Base-by-base conservation (phyloP, 2,888 invertebrate genomes). In the Argyresthia albistria region DNA sequence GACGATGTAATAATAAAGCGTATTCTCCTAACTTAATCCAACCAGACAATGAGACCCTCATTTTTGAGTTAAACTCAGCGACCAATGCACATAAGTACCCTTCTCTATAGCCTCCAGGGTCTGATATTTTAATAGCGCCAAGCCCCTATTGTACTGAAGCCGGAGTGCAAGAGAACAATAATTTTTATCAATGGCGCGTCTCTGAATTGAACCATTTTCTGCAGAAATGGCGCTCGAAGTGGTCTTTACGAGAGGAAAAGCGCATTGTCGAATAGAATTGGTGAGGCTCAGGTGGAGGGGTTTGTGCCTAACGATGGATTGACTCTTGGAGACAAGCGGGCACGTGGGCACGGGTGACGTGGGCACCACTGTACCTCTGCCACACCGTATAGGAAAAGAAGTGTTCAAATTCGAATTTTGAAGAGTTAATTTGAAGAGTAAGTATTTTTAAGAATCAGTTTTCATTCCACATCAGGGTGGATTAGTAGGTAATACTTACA, bases 181-280 rank as follows among this genome's bases (percentile, higher is more conserved):
- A 11, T 37, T 49, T 49, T 49, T 49, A 63, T 59, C 58, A 61
- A 60, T 56, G 50, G 52, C 16, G 54, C 53, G 55, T 55, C 55
- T 51, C 49, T 36, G 58, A 66, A 69, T 69, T 67, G 66, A 65
- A 60, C 63, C 64, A 61, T 65, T 62, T 59, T 61, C 60, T 58
- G 61, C 62, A 59, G 60, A 61, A 62, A 61, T 60, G 58, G 61
- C 58, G 25, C 25, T 25, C 25, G 3, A 25, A 25, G 25, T 25
- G 6, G 25, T 35, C 48, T 49, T 73, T 71, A 67, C 67, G 60
- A 55, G 56, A 58, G 63, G 59, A 61, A 25, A 59, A 61, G 65
- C 59, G 62, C 66, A 67, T 64, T 68, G 63, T 62, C 56, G n/a
- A 49, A 49, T 39, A 14, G 37, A 37, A 49, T 49, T 15, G 37